These are phyloP conservation scores for Rhyacophila brunnea DNA, from an alignment of 1,140 invertebrate genomes.

Conservation along the genomic window DNA sequence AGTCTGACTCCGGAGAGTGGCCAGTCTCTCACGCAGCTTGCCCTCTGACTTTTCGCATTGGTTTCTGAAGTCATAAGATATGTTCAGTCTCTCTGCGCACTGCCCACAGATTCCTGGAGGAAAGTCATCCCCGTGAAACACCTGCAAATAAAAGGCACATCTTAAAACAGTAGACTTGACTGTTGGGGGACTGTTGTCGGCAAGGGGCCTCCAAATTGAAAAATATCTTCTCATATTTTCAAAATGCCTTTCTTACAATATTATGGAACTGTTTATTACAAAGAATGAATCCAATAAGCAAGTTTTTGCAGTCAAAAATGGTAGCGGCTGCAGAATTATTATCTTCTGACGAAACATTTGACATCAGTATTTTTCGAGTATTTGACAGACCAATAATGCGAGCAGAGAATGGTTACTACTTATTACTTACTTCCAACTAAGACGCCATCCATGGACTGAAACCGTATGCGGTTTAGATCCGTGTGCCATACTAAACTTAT, in stretches of 20 bases:
- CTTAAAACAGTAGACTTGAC: background rate
- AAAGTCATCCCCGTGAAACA: slow-evolving; percentile 44
- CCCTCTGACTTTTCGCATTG: slow-evolving; percentile 44
- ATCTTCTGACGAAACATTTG: no score
- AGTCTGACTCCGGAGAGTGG: slow-evolving; percentile 3
- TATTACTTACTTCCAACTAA: no score
- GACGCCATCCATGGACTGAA: no score
- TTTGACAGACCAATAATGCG: no score
- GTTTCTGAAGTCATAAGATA: slow-evolving; percentile 44
- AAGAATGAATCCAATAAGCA: background rate
- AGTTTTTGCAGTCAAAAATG: background rate
- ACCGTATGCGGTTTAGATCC: no score
- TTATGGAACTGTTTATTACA: background rate
- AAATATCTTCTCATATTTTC: background rate
- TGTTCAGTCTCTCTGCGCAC: slow-evolving; percentile 41
- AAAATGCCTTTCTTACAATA: background rate
- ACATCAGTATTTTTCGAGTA: no score
- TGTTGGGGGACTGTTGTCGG: background rate
- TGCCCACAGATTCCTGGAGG: slow-evolving; percentile 42
- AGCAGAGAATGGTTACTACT: no score
- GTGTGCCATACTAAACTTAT: no score
- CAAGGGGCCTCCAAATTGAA: background rate
- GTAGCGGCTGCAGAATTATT: no score
- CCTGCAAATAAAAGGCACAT: slow-evolving; percentile 39
- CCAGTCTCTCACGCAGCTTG: slow-evolving; percentile 35